Evolutionary conservation across 2,113 vertebrate genomes (phyloP).

Genomic region (Poicephalus gulielmi): DNA sequence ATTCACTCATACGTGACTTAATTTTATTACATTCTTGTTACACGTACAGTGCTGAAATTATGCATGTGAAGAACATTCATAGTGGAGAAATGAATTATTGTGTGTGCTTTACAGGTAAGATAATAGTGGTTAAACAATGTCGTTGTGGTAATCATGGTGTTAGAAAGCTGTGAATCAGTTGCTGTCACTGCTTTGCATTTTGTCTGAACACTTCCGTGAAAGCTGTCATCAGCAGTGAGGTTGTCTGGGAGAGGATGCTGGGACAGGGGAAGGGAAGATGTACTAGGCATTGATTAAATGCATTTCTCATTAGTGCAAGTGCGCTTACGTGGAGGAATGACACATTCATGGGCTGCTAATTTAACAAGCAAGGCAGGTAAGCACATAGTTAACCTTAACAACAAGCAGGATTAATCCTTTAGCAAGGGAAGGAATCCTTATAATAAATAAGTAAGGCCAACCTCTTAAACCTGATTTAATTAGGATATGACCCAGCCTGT

Average conservation of each 20-base stretch:
- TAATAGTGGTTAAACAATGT: neutral
- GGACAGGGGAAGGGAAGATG: neutral
- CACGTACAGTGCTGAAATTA: neutral
- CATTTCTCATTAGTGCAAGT: neutral
- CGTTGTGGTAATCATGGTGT: neutral
- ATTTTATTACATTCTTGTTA: neutral
- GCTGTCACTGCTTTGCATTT: neutral
- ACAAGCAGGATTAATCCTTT: neutral
- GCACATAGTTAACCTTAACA: neutral
- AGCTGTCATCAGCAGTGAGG: neutral
- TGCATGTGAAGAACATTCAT: neutral
- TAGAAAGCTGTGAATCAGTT: neutral
- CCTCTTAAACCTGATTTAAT: neutral
- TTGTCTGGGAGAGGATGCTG: neutral
- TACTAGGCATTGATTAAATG: neutral
- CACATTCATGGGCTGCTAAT: neutral
- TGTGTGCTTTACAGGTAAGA: neutral
- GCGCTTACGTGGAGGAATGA: neutral
- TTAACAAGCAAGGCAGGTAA: neutral
- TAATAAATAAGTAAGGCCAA: neutral
- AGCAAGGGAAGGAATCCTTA: neutral
- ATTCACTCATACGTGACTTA: neutral
- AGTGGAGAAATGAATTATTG: neutral
- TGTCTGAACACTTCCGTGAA: neutral
- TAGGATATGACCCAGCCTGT: fast-evolving